Base-by-base conservation (phyloP, 2,888 invertebrate species). In the Chouioia cunea region DNA sequence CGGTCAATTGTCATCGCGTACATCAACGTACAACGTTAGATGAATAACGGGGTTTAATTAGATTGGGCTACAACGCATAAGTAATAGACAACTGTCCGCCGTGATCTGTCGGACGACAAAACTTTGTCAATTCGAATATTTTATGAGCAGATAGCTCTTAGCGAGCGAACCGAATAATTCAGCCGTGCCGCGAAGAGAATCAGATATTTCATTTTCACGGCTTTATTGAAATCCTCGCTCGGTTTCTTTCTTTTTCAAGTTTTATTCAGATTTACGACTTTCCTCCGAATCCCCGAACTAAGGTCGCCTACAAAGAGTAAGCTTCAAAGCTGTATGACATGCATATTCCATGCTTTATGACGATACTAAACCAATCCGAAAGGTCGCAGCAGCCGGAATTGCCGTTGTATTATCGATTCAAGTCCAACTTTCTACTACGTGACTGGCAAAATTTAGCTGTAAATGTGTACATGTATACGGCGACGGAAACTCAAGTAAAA, bases 281-380 rank as follows among this genome's bases (percentile, higher is more conserved):
- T 67, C 57, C 68, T 68, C 68, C 65, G 65, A 72, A 72, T 72
- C 72, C 56, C 64, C 16, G 63, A 67, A 65, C 44, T 36, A 56
- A 50, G 59, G 65, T 54, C 65, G 60, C 56, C 67, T 56, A 36
- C 57, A 62, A 36, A 46, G 68, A 56, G 56, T 46, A 50, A 68
- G 62, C 57, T 57, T 52, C 63, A 43, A 14, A 69, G 65, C 65
- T 68, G 57, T 68, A 66, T 65, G 57, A 75, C 73, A 70, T 74
- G 73, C 74, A 74, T 71, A 77, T 74, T 75, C 71, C 65, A 47
- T 50, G 68, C 72, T 80, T 78, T 77, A 79, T 73, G 77, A 73
- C 72, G 73, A 76, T 77, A 76, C 77, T 77, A 79, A 79, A 78
- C 75, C 76, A 76, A 76, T 76, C 76, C 79, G 76, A 79, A 78